Base-by-base conservation (phyloP, 1,140 invertebrate species). In the Ips typographus region DNA sequence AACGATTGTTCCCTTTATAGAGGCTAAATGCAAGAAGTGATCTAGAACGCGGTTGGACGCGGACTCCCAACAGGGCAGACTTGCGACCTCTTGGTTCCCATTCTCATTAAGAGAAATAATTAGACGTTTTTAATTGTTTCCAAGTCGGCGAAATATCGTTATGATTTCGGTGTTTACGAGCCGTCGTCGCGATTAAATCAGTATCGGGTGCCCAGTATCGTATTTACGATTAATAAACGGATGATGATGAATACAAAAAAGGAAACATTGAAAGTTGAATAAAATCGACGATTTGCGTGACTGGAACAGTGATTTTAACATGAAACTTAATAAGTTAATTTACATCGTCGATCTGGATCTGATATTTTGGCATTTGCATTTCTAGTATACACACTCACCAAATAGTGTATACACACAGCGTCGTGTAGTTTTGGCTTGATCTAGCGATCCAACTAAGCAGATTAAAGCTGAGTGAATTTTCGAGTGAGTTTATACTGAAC, bases 21-120 rank as follows among this genome's bases (percentile, higher is more conserved):
- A 22, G 57, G 39, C 55, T 53, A 60, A 47, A 36, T 51, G 58
- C 70, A 72, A 76, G 74, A 76, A 72, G 76, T 75, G 76, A 77
- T 77, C 74, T 71, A 67, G 73, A 73, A 74, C 76, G 68, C 76
- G 65, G 75, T 69, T 65, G 74, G 76, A 65, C 6, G 57, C 64
- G 57, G 72, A 65, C 71, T 55, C 71, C 75, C 75, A 55, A 67
- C 55, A 58, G 74, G 58, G 75, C 62, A 63, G 49, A 62, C 73
- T 72, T 73, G 74, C 70, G 74, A 76, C 74, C 74, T 73, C 68
- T 61, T 44, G 36, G 55, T 74, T 74, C 71, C 72, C 71, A 74
- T 74, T 75, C 76, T 76, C 76, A 77, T 77, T 77, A 77, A 72
- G 70, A 75, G 72, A 77, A 77, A 77, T 77, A 76, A 77, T 77